phyloP scores from a whole-genome alignment of 2,113 vertebrate species.

The Rallus limicola region DNA sequence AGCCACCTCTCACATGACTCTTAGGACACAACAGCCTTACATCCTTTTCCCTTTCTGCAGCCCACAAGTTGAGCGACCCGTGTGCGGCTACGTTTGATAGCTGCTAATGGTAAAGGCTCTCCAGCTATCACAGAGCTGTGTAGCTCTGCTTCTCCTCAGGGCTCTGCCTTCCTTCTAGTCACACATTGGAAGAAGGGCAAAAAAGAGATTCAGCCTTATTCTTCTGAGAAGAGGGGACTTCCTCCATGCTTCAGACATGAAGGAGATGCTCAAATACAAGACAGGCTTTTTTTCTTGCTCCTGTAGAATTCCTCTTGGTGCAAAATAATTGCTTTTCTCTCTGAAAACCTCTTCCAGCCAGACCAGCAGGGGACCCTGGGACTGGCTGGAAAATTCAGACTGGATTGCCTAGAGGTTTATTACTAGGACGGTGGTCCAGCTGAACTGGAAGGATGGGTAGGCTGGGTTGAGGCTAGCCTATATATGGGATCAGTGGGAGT shows the following conservation, averaged over 20 bases:
- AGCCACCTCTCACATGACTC: background rate
- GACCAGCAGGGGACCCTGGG: background rate
- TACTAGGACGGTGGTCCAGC: background rate
- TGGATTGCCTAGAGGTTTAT: background rate
- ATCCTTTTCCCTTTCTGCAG: background rate
- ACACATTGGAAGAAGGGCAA: background rate
- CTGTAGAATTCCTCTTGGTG: background rate
- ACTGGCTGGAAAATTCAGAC: background rate
- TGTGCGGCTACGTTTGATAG: background rate
- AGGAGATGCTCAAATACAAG: background rate
- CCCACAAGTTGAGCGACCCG: background rate
- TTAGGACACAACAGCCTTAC: background rate
- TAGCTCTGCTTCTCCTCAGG: background rate
- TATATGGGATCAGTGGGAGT: background rate
- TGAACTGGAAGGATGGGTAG: background rate
- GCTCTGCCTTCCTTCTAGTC: background rate
- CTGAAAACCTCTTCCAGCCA: background rate
- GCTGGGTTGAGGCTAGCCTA: background rate
- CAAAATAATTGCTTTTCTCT: background rate
- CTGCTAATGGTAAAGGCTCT: background rate
- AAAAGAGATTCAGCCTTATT: background rate
- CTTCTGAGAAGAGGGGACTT: background rate
- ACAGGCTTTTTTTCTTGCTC: background rate
- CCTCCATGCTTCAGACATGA: background rate
- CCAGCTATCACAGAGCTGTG: background rate